Base-by-base conservation (phyloP, 2,797 vertebrate genomes). In the Bradypodion pumilum region DNA sequence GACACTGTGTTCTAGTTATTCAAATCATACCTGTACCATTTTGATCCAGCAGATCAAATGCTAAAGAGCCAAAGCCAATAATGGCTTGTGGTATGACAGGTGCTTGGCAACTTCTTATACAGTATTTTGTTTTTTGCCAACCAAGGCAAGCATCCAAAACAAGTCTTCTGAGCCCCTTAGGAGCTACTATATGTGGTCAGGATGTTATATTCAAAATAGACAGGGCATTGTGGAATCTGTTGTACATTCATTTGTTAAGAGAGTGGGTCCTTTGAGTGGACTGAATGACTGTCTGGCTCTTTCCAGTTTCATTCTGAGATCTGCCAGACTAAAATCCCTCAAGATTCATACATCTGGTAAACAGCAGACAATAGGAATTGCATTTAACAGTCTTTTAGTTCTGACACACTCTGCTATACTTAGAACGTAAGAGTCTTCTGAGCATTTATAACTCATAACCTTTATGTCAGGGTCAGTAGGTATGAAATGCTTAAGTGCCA, bases 271-370 rank as follows among this genome's bases (percentile, higher is more conserved):
- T 7, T 6, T 63, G 32, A 19, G 35, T 84, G 42, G 29, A 10
- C 32, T 23, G 35, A 63, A 21, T 37, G 15, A 15, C 16, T 35
- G 29, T 52, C 56, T 59, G 16, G 37, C 23, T 3, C 23, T 32
- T 74, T 65, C 35, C 10, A 32, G 7, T 46, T n/a, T 3, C 19
- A 75, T 42, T 75, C 15, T 66, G 66, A 66, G 12, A 49, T 84
- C 90, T 89, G 65, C 63, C 75, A 62, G 74, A 83, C 42, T 80
- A 42, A 89, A 59, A 77, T n/a, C 35, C 42, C 56, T 83, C 73
- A 78, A 69, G 23, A 70, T 86, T 66, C 44, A 2, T 80, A 78
- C 76, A 70, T 60, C 69, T 84, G 49, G 60, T 29, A 69, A 66
- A 86, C 83, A 69, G 56, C 65, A 52, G 15, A 2, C 73, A 82